Conservation (phyloP, 2,113 vertebrate genomes). For the Sander lucioperca region DNA sequence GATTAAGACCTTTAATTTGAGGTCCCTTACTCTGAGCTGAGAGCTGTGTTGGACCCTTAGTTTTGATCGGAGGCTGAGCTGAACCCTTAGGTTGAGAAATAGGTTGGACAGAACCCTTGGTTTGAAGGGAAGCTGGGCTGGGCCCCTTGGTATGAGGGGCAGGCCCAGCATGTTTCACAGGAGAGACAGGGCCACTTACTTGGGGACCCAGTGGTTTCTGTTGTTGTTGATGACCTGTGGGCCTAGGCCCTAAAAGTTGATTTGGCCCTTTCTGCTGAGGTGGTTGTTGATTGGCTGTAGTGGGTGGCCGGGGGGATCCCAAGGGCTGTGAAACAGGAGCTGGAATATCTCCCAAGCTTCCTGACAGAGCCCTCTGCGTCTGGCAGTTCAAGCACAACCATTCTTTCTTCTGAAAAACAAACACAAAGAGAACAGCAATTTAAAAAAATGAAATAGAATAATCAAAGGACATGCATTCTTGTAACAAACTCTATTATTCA, state of each 20-base stretch:
- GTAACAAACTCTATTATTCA: constrained; percentile 4
- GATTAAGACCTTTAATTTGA: constrained; percentile 78
- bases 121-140: constrained; percentile 79
- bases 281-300: constrained; percentile 79
- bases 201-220: constrained; percentile 82
- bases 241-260: constrained; percentile 79
- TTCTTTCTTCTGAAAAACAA: constrained; percentile 94
- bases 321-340: constrained; percentile 81
- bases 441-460: neutral
- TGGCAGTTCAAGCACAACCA: constrained; percentile 99
- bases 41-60: constrained; percentile 69
- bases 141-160: constrained; percentile 81
- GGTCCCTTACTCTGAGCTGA: constrained; percentile 71
- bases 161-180: constrained; percentile 84
- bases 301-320: constrained; percentile 84
- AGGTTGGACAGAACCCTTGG: constrained; percentile 73
- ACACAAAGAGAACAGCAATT: constrained; percentile 53
- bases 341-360: constrained; percentile 90
- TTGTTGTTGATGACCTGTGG: constrained; percentile 78
- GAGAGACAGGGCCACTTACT: constrained; percentile 84
- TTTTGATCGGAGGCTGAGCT: constrained; percentile 68
- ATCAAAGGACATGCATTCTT: neutral
- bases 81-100: constrained; percentile 79
- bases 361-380: constrained; percentile 95
- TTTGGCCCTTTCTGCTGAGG: constrained; percentile 78